Evolutionary conservation across 2,888 invertebrate genomes (phyloP), one percentile per base, ranked within the genome.

Genomic region (Pseudanteris insignis): DNA sequence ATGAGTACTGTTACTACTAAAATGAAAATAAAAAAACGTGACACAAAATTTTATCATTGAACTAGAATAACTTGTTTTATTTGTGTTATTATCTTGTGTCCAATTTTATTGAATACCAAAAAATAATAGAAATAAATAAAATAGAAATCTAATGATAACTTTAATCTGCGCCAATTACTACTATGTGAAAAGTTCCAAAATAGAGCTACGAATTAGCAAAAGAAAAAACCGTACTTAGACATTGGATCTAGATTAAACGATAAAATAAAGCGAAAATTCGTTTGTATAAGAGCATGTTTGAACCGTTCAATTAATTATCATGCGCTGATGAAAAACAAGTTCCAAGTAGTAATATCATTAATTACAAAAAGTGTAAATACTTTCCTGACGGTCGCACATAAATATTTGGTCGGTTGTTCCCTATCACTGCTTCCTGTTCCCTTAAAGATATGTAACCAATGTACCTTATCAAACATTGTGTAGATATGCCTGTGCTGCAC

Each of bases 401-500:
- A 61, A 48, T 55, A 59, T 55, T 53, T 55, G 63, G 59, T 55
- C 59, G 54, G 51, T 59, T 63, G 57, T 58, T 58, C 44, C 58
- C 54, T 41, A 21, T 59, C 59, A 54, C 55, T 55, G 63, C 63
- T 59, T 63, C 63, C 63, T 51, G 28, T 47, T 55, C 36, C 63
- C 59, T 59, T 51, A 32, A 51, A 59, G 55, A 63, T 43, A 55
- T 54, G 55, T 63, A 54, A 58, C 59, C 59, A 51, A 41, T 55
- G 59, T 55, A 59, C 65, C 63, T 63, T 59, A 62, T 66, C 63
- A 63, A 67, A 66, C 65, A 68, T 63, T 65, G 58, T 64, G 63
- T 67, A 69, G 67, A 67, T 64, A 64, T 67, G 67, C 67, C 70
- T 70, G 67, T 66, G 66, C 69, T 65, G 65, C 65, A 66, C 66